Percentiles rank a stretch among this genome's conserved stretches.
These are phyloP conservation scores for Ariopsis seemanni DNA, from an alignment of 2,113 vertebrate species.

Conservation along the genomic window DNA sequence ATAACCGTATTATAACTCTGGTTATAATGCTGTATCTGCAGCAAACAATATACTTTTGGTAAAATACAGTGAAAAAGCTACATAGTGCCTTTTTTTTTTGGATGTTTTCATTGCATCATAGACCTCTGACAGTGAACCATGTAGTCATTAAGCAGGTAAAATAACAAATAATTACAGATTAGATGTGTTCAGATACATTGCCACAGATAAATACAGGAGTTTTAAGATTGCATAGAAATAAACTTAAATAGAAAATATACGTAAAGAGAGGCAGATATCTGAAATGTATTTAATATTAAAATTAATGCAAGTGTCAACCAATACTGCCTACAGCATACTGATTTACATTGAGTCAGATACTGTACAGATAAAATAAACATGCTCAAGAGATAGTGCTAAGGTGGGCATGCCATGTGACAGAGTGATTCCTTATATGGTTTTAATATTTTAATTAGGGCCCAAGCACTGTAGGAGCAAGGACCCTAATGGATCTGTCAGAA, in stretches of 20 bases:
- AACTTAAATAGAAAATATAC: no score
- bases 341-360: not conserved
- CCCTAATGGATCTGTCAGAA: no score
- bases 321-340: not conserved
- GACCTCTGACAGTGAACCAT: not conserved
- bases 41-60: not conserved
- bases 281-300: not conserved
- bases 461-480: no score
- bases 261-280: not conserved
- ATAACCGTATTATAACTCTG: not conserved
- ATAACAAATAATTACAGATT: not conserved
- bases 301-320: not conserved
- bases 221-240: not conserved
- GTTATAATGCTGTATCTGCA: not conserved
- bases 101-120: not conserved
- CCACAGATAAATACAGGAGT: not conserved
- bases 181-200: not conserved
- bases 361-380: not conserved
- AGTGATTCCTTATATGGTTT: not conserved
- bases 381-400: not conserved
- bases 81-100: not conserved
- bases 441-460: not conserved
- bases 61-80: not conserved
- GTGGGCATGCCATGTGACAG: not conserved
- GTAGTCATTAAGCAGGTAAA: not conserved